These are phyloP conservation scores for Salmo trutta DNA, from an alignment of 2,797 vertebrate genomes.

Conservation along the genomic window DNA sequence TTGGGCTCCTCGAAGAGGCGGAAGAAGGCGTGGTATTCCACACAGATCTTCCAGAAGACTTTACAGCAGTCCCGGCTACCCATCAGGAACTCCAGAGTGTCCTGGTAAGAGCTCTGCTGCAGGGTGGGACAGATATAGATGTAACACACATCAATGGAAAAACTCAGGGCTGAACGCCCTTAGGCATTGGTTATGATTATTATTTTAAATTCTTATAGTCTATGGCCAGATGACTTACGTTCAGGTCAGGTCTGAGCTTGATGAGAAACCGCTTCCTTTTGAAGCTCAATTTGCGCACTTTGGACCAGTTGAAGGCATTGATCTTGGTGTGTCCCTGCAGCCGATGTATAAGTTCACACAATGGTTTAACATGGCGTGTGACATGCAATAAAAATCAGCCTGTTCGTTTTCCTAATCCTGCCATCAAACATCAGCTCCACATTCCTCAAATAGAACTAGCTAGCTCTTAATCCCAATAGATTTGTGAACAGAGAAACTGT, in stretches of 20 bases:
- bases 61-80: conserved; percentile 95
- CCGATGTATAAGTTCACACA: conserved; percentile 27
- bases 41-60: conserved; percentile 98
- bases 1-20: conserved; percentile 97
- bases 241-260: conserved; percentile 91
- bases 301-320: conserved; percentile 98
- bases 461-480: neutral
- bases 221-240: conserved; percentile 77
- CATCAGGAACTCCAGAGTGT: conserved; percentile 97
- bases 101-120: conserved; percentile 88
- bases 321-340: conserved; percentile 92
- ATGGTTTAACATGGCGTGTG: neutral
- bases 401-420: neutral
- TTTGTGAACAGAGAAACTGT: neutral
- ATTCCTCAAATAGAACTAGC: neutral
- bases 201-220: neutral
- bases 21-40: conserved; percentile 98
- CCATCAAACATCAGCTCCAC: neutral
- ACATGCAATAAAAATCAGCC: neutral
- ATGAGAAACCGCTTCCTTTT: conserved; percentile 98
- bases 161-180: neutral
- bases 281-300: conserved; percentile 98
- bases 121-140: conserved; percentile 11
- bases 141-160: neutral
- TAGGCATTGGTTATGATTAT: neutral